A percentile compares a stretch with the other conserved stretches of the same genome.
Evolutionary conservation across 2,888 invertebrate species (phyloP).

Genomic region (Trimorus sp.): DNA sequence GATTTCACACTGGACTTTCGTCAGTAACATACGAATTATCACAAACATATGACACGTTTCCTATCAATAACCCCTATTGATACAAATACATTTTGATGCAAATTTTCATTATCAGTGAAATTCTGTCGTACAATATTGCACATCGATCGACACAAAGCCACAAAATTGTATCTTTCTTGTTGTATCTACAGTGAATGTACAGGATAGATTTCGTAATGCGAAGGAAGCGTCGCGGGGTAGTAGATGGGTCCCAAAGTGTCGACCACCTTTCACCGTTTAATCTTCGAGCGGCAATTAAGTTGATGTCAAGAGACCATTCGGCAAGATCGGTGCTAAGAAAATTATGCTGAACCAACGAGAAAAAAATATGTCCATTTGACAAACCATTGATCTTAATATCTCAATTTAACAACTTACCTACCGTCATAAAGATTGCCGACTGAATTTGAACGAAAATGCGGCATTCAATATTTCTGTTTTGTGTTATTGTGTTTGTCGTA

Average conservation of each 20-base stretch:
- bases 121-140: conserved; percentile 56
- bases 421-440: neutral
- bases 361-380: neutral
- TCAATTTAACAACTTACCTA: neutral
- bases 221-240: conserved; percentile 28
- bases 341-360: too few relatives aligned
- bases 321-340: too few relatives aligned
- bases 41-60: conserved; percentile 54
- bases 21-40: conserved; percentile 45
- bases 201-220: conserved; percentile 33
- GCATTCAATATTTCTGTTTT: too few relatives aligned
- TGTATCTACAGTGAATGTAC: conserved; percentile 47
- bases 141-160: conserved; percentile 57
- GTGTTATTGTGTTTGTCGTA: too few relatives aligned
- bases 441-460: neutral
- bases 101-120: conserved; percentile 61
- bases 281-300: conserved; percentile 24
- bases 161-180: conserved; percentile 19
- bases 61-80: conserved; percentile 43
- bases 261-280: conserved; percentile 28
- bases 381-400: too few relatives aligned
- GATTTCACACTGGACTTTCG: conserved; percentile 47
- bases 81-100: conserved; percentile 64
- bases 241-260: conserved; percentile 33
- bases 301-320: conserved; percentile 1